Percentiles rank a stretch among this genome's conserved stretches.
phyloP scores from a whole-genome alignment of 1,140 invertebrate genomes.

The Condylostylus longicornis region DNA sequence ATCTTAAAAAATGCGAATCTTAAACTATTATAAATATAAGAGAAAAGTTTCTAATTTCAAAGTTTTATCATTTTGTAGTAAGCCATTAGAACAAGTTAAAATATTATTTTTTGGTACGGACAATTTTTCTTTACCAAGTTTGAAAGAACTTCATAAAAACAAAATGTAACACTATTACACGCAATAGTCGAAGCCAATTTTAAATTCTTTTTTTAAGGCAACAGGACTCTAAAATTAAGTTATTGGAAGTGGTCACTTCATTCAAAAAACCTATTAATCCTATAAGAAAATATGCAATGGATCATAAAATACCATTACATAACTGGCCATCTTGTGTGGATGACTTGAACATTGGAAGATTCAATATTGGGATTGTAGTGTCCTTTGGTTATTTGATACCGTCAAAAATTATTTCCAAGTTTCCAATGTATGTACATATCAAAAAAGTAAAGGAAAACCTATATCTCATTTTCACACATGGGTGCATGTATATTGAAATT shows the following conservation, averaged over 20 bases:
- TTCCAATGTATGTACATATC: conserved; percentile 40
- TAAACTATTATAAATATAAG: neutral
- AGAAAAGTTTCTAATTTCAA: neutral
- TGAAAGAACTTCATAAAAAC: conserved; percentile 35
- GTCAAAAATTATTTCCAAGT: conserved; percentile 40
- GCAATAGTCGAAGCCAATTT: neutral
- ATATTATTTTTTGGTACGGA: conserved; percentile 55
- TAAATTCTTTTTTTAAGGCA: neutral
- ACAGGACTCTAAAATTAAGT: neutral
- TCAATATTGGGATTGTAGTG: conserved; percentile 52
- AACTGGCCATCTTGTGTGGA: conserved; percentile 39
- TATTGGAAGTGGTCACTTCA: conserved; percentile 42
- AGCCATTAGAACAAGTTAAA: no score
- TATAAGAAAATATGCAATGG: conserved; percentile 28
- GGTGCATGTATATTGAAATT: conserved; percentile 2
- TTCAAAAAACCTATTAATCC: conserved; percentile 36
- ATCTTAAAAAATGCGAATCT: no score
- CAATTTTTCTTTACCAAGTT: conserved; percentile 46
- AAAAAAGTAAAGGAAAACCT: conserved; percentile 3
- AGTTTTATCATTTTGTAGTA: no score
- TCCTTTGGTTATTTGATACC: conserved; percentile 61
- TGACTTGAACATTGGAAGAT: conserved; percentile 35
- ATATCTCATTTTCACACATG: conserved; percentile 4
- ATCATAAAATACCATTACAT: conserved; percentile 35
- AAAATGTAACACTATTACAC: conserved; percentile 23